Percentiles rank a stretch among this genome's conserved stretches.
These are phyloP conservation scores for Lasius fuliginosus DNA, from an alignment of 2,888 invertebrate species.

Conservation along the genomic window DNA sequence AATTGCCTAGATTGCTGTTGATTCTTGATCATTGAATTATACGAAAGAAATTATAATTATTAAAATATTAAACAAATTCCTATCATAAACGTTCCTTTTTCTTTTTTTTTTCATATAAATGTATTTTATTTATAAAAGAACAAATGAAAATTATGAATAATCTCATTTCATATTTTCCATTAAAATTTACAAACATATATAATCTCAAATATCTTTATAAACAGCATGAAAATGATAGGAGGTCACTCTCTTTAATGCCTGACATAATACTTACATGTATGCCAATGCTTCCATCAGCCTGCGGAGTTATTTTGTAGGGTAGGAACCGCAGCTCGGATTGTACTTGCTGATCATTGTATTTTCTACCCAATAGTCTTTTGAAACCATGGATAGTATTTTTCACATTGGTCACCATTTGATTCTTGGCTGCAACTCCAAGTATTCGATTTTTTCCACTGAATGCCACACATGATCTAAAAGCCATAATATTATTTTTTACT, in stretches of 20 bases:
- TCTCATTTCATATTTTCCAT: background rate
- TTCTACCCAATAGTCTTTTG: slow-evolving; percentile 96
- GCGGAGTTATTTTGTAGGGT: slow-evolving; percentile 93
- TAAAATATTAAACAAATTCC: slow-evolving; percentile 11
- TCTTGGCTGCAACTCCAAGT: slow-evolving; percentile 98
- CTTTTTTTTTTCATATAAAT: background rate
- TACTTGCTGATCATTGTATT: slow-evolving; percentile 95
- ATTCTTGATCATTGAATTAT: slow-evolving; percentile 52
- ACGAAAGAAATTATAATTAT: background rate
- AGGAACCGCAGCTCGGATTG: slow-evolving; percentile 93
- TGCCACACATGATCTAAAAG: slow-evolving; percentile 96
- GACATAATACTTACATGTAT: slow-evolving; percentile 90
- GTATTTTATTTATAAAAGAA: background rate
- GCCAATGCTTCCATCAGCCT: slow-evolving; percentile 93
- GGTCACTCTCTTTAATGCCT: background rate
- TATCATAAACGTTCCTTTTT: background rate
- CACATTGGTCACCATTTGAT: slow-evolving; percentile 98
- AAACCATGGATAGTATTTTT: slow-evolving; percentile 98
- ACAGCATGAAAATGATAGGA: background rate
- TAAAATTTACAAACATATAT: background rate
- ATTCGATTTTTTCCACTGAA: slow-evolving; percentile 97
- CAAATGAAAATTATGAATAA: background rate
- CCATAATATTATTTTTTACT: background rate
- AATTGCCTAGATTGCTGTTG: slow-evolving; percentile 65
- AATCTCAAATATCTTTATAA: background rate